phyloP scores from a whole-genome alignment of 2,888 invertebrate species.

The Lasius fuliginosus region DNA sequence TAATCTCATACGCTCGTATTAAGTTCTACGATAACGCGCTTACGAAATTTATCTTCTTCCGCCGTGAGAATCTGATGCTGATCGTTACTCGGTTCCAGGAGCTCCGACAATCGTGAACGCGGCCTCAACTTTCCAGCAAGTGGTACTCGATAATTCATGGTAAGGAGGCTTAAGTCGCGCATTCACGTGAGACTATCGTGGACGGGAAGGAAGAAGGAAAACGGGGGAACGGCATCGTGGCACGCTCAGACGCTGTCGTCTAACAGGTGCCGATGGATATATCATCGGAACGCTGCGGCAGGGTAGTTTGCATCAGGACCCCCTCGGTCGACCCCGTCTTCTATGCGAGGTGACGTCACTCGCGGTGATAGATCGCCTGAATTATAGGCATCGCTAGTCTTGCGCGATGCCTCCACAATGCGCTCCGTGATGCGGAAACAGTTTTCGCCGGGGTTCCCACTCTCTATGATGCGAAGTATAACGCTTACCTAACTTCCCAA shows the following conservation, averaged over 20 bases:
- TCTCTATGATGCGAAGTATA: not conserved
- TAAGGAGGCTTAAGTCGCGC: constrained; percentile 74
- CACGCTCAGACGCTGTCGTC: constrained; percentile 79
- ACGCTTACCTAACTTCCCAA: constrained; percentile 19
- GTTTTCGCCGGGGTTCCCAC: constrained; percentile 54
- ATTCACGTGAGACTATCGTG: constrained; percentile 70
- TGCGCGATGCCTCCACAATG: constrained; percentile 37
- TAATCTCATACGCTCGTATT: not conserved
- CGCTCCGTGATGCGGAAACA: constrained; percentile 56
- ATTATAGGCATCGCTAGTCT: constrained; percentile 77
- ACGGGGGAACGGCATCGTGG: constrained; percentile 62
- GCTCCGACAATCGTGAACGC: constrained; percentile 55
- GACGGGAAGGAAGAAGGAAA: not conserved
- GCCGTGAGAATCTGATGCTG: constrained; percentile 38
- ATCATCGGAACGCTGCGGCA: constrained; percentile 77
- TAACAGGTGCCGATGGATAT: constrained; percentile 83
- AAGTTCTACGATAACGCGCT: not conserved
- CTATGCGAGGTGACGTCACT: constrained; percentile 74
- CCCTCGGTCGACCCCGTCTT: constrained; percentile 66
- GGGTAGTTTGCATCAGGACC: constrained; percentile 76
- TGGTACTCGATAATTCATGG: constrained; percentile 76
- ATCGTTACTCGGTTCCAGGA: constrained; percentile 38
- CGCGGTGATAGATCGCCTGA: constrained; percentile 80
- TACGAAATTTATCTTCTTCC: constrained; percentile 29
- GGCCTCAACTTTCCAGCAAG: constrained; percentile 70